These are phyloP conservation scores for Dicranocentrus wangi DNA, from an alignment of 2,888 invertebrate genomes.

Conservation along the genomic window DNA sequence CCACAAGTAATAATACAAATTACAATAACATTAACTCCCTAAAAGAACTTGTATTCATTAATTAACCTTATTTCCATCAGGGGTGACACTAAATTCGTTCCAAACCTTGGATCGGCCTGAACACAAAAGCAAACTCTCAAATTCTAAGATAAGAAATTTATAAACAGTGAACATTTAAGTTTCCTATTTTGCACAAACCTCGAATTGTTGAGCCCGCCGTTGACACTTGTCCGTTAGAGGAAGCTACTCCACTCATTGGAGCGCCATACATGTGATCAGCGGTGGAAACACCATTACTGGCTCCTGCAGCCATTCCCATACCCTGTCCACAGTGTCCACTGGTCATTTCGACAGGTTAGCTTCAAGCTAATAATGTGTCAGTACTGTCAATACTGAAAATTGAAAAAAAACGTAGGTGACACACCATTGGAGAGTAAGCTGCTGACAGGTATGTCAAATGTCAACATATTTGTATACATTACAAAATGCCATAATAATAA, in stretches of 20 bases:
- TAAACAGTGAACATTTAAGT: not conserved
- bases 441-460: too few relatives aligned
- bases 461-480: too few relatives aligned
- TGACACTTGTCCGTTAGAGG: not conserved
- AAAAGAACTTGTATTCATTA: not conserved
- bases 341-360: not conserved
- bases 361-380: too few relatives aligned
- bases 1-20: not conserved
- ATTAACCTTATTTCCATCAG: conserved; percentile 65
- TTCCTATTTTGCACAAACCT: not conserved
- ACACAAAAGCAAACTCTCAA: not conserved
- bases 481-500: too few relatives aligned
- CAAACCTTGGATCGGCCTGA: conserved; percentile 67
- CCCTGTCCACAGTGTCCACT: not conserved
- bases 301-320: not conserved
- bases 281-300: not conserved
- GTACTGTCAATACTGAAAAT: too few relatives aligned
- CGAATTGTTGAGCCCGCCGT: not conserved
- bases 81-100: conserved; percentile 67
- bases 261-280: conserved; percentile 22
- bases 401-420: too few relatives aligned
- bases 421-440: too few relatives aligned
- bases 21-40: not conserved
- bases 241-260: not conserved
- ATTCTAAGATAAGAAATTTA: too few relatives aligned